Conservation (phyloP, 2,888 invertebrate genomes). For the Trissoscelio sp. region DNA sequence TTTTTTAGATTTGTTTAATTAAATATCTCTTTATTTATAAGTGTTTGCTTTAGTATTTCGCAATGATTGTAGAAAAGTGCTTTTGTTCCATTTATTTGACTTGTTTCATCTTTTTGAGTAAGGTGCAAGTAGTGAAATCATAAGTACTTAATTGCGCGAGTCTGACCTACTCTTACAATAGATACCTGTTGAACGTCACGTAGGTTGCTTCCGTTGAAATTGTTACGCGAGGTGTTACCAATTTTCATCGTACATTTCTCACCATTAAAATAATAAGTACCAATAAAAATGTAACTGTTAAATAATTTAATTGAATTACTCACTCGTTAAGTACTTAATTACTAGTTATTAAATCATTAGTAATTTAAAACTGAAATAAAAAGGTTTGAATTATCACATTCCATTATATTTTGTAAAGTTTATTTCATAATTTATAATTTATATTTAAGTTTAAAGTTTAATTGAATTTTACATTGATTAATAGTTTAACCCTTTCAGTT, state of each 20-base stretch:
- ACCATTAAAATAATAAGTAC: conserved; percentile 26
- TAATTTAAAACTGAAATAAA: too few species aligned
- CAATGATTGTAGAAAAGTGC: conserved; percentile 7
- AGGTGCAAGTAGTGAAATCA: conserved; percentile 71
- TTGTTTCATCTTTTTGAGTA: conserved; percentile 54
- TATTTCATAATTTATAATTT: too few species aligned
- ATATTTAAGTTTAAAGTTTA: too few species aligned
- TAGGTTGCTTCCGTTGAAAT: conserved; percentile 65
- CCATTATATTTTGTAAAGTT: too few species aligned
- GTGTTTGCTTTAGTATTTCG: background rate
- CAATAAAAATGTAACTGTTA: conserved; percentile 19
- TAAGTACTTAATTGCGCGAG: conserved; percentile 73
- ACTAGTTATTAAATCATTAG: too few species aligned
- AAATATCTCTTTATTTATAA: too few species aligned
- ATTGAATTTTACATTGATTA: too few species aligned
- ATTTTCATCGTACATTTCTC: conserved; percentile 49
- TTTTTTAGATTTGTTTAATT: too few species aligned
- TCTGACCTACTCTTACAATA: conserved; percentile 73
- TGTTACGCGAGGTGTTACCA: conserved; percentile 58
- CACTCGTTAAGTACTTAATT: too few species aligned
- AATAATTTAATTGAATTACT: conserved; percentile 7
- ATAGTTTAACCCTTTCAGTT: too few species aligned
- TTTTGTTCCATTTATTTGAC: conserved; percentile 42
- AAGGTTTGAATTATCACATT: too few species aligned
- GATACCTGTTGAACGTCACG: conserved; percentile 75